phyloP scores from a whole-genome alignment of 2,888 invertebrate species.

The Cremastobaeus sp. region DNA sequence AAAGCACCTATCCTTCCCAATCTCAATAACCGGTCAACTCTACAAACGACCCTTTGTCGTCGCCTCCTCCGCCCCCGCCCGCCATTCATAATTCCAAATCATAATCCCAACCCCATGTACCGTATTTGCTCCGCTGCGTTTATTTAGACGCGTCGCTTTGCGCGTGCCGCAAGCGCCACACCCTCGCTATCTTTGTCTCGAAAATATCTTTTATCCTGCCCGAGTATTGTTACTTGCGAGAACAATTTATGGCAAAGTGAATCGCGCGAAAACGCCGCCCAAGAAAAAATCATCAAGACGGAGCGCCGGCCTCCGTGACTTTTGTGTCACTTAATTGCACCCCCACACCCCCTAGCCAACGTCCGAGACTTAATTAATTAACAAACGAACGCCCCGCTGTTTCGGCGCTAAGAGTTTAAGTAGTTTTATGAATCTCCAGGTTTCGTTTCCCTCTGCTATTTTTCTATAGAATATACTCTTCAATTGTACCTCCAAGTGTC shows the following conservation, averaged over 20 bases:
- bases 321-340: conserved; percentile 16
- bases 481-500: too few relatives aligned
- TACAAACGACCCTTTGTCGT: conserved; percentile 53
- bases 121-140: conserved; percentile 46
- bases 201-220: conserved; percentile 20
- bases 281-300: conserved; percentile 22
- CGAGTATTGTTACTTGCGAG: conserved; percentile 12
- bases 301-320: not conserved
- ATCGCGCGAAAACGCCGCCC: conserved; percentile 20
- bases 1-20: conserved; percentile 51
- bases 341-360: not conserved
- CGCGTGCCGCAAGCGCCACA: conserved; percentile 49
- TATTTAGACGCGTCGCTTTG: conserved; percentile 47
- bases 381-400: conserved; percentile 14
- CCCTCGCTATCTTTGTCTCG: conserved; percentile 40
- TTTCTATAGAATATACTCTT: too few relatives aligned
- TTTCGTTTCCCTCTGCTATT: not conserved
- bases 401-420: conserved; percentile 4
- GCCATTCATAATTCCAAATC: conserved; percentile 50
- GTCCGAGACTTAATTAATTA: conserved; percentile 18
- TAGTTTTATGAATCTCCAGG: not conserved
- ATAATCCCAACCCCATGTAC: conserved; percentile 42
- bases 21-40: conserved; percentile 56
- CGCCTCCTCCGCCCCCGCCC: not conserved
- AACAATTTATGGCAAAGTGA: conserved; percentile 25